Percentiles rank a stretch among this genome's conserved stretches.
Conservation (phyloP, 2,797 vertebrate genomes). For the Chaetophractus vellerosus region DNA sequence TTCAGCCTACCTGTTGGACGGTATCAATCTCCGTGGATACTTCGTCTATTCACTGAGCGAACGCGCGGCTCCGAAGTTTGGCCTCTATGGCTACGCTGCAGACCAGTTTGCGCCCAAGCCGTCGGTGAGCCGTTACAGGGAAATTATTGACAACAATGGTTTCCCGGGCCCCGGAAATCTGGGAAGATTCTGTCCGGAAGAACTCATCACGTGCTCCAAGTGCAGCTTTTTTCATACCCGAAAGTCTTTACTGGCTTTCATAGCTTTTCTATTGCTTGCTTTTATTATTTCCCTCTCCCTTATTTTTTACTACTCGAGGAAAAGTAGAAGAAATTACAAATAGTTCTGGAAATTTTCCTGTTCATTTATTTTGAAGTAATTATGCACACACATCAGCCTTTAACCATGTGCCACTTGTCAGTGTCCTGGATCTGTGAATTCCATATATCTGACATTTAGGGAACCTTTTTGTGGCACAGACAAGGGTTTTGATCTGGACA, state of each 20-base stretch:
- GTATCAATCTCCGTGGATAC: conserved; percentile 96
- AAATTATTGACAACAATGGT: conserved; percentile 95
- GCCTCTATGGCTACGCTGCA: conserved; percentile 93
- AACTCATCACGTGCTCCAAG: conserved; percentile 86
- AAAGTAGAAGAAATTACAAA: conserved; percentile 88
- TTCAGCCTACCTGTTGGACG: conserved; percentile 94
- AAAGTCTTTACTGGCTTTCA: conserved; percentile 93
- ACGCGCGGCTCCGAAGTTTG: conserved; percentile 94
- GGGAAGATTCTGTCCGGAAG: conserved; percentile 90
- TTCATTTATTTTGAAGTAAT: conserved; percentile 73
- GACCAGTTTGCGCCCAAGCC: conserved; percentile 94
- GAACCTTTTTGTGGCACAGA: background rate
- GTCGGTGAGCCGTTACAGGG: conserved; percentile 94
- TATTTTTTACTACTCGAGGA: conserved; percentile 94
- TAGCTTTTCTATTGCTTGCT: conserved; percentile 92
- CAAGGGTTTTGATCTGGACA: conserved; percentile 44
- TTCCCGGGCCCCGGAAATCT: conserved; percentile 90
- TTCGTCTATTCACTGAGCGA: conserved; percentile 97
- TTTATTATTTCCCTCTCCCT: conserved; percentile 93
- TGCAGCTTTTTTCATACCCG: conserved; percentile 91
- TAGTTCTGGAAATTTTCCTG: conserved; percentile 77
- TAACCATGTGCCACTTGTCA: conserved; percentile 56
- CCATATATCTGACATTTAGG: background rate
- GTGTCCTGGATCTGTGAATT: conserved; percentile 67
- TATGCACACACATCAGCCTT: background rate